Base-by-base conservation (phyloP, 2,888 invertebrate genomes). In the Cactoblastis cactorum region DNA sequence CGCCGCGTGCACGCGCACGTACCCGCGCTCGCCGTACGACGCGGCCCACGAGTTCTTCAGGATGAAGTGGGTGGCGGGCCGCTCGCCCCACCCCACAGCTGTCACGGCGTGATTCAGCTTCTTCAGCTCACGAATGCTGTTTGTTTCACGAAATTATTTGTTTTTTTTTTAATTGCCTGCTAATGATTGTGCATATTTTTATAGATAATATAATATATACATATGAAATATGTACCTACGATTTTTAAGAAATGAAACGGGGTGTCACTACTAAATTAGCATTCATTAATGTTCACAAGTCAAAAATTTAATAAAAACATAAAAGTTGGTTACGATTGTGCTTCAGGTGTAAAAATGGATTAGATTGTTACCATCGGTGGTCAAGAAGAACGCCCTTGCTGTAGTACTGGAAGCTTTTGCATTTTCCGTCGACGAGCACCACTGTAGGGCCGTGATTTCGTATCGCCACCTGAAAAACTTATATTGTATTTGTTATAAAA, bases 41-140 rank as follows among this genome's bases (percentile, higher is more conserved):
- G 61, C 57, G 3, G 74, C 69, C 81, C 83, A 85, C 49, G 83
- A 81, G 74, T 87, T 86, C 77, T 87, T 85, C 56, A 85, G 53
- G 45, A 78, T 76, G 69, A 85, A 74, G 74, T 80, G 72, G n/a
- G 79, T 67, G 56, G 74, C 74, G 1, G 71, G 71, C 34, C 32
- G 15, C 17, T 67, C 58, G 47, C 76, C 80, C 83, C 83, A 87
- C 0, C 86, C 86, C 53, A 86, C 85, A 8, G 83, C 84, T 57
- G 82, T 53, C 62, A 85, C 78, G 0, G 86, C 86, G 64, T 86
- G 86, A 56, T 73, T 74, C 46, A 70, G 51, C 54, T 65, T 55
- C 38, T 58, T 56, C 32, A 57, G 48, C 3, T 53, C 49, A 59
- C 75, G 73, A 3, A 58, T 58, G 56, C 85, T 85, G n/a, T n/a